Evolutionary conservation across 1,140 invertebrate species (phyloP).

Genomic region (Orchesella cincta): DNA sequence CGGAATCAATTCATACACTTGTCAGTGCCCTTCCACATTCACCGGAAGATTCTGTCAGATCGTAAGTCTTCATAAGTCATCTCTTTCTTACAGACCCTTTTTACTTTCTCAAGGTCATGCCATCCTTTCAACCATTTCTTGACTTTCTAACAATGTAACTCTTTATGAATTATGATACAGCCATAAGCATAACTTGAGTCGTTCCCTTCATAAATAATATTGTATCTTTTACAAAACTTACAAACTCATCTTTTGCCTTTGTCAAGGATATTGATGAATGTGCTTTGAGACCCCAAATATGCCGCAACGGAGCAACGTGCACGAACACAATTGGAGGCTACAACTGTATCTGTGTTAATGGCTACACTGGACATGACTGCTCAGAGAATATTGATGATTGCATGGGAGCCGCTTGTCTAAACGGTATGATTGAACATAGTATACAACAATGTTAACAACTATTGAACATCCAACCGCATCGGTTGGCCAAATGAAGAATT

Average conservation of each 20-base stretch:
- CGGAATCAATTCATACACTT: slow-evolving; percentile 82
- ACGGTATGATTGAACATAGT: slow-evolving; percentile 63
- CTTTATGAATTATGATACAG: too few species aligned
- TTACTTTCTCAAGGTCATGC: not conserved
- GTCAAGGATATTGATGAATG: slow-evolving; percentile 56
- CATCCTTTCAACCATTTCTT: not conserved
- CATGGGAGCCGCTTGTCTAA: slow-evolving; percentile 87
- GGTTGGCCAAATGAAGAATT: not conserved
- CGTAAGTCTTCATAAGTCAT: slow-evolving; percentile 19
- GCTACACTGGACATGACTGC: slow-evolving; percentile 88
- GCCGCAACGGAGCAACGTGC: slow-evolving; percentile 92
- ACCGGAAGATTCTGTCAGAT: slow-evolving; percentile 73
- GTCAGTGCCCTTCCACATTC: slow-evolving; percentile 82
- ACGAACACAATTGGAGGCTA: slow-evolving; percentile 86
- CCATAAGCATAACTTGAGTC: too few species aligned
- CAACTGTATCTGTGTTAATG: slow-evolving; percentile 94
- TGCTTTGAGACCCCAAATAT: slow-evolving; percentile 69
- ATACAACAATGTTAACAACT: not conserved
- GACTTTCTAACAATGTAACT: not conserved
- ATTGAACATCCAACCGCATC: not conserved
- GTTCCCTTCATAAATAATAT: too few species aligned
- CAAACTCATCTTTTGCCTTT: too few species aligned
- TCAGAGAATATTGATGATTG: slow-evolving; percentile 93
- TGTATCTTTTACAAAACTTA: not conserved
- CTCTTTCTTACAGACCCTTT: not conserved